A percentile compares a stretch with the other conserved stretches of the same genome.
Conservation (phyloP, 1,140 invertebrate genomes). For the Trissolcus basalis region DNA sequence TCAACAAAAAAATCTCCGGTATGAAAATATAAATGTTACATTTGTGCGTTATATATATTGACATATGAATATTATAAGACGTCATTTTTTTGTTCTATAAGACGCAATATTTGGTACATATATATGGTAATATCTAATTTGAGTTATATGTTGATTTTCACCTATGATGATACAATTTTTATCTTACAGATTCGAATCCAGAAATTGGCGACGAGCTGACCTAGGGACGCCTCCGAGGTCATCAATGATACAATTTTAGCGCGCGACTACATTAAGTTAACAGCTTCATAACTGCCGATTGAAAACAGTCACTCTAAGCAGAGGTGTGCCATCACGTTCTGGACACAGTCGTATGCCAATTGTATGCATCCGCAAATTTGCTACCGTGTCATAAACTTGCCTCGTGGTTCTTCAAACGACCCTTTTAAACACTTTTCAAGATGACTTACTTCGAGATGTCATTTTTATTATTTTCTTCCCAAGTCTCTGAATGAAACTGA, state of each 20-base stretch:
- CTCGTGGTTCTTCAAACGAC: slow-evolving; percentile 57
- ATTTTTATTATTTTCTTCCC: too few relatives aligned
- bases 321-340: slow-evolving; percentile 51
- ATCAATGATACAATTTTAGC: slow-evolving; percentile 67
- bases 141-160: too few relatives aligned
- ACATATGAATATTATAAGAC: too few relatives aligned
- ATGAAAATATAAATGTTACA: too few relatives aligned
- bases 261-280: slow-evolving; percentile 69
- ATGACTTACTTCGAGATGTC: background rate
- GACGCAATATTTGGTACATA: too few relatives aligned
- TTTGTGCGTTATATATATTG: too few relatives aligned
- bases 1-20: too few relatives aligned
- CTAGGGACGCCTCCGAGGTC: slow-evolving; percentile 72
- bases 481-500: too few relatives aligned
- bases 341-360: slow-evolving; percentile 66
- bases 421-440: background rate
- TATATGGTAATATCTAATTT: too few relatives aligned
- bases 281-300: slow-evolving; percentile 70
- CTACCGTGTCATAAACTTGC: slow-evolving; percentile 70
- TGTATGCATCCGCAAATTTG: slow-evolving; percentile 74
- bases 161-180: too few relatives aligned
- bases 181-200: slow-evolving; percentile 47
- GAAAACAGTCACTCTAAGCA: slow-evolving; percentile 50
- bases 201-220: slow-evolving; percentile 69
- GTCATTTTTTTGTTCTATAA: too few relatives aligned